These are phyloP conservation scores for Glaucidium brasilianum DNA, from an alignment of 2,113 vertebrate genomes.

Conservation along the genomic window DNA sequence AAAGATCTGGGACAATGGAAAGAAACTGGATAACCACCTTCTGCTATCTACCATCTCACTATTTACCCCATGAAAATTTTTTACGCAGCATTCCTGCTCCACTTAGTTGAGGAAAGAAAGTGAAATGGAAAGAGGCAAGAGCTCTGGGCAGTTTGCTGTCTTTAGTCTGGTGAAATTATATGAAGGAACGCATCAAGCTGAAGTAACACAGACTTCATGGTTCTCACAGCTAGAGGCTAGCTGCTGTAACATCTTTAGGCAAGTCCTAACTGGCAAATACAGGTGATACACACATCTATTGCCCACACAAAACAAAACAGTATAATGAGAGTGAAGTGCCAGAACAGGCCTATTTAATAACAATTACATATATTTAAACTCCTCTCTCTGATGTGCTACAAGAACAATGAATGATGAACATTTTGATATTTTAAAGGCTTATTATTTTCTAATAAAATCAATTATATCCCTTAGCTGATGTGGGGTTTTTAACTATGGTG, in stretches of 20 bases:
- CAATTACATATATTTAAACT: background rate
- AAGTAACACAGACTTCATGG: background rate
- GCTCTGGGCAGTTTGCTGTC: background rate
- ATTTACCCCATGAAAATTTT: background rate
- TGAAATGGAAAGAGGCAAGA: background rate
- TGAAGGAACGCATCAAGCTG: background rate
- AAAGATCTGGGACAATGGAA: background rate
- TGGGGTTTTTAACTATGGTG: background rate
- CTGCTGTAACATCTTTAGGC: background rate
- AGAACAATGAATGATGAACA: background rate
- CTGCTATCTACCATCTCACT: background rate
- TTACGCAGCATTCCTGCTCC: background rate
- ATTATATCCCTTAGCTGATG: background rate
- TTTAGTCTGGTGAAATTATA: background rate
- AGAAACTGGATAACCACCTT: background rate
- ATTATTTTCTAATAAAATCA: background rate
- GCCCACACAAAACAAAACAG: background rate
- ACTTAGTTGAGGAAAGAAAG: background rate
- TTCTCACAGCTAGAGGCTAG: background rate
- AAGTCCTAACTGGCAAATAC: background rate
- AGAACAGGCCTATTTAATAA: background rate
- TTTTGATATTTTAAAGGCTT: background rate
- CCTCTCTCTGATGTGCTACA: background rate
- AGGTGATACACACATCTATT: background rate
- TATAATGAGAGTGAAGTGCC: background rate